Evolutionary conservation across 2,113 vertebrate species (phyloP), one percentile per base, ranked within the genome.

Genomic region (Caretta caretta): DNA sequence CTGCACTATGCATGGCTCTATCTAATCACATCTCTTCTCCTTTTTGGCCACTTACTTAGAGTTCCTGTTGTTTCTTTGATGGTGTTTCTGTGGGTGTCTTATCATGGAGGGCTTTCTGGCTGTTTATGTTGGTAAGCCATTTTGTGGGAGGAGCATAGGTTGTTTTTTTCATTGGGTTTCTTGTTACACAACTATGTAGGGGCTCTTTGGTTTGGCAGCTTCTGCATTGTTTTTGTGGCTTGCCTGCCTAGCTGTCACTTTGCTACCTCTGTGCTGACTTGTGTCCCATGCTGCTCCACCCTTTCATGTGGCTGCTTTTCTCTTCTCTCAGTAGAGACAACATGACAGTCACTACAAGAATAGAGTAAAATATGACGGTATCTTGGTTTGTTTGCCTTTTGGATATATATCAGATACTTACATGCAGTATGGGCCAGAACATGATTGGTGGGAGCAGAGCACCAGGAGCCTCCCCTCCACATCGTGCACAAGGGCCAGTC

Each of bases 91-190:
- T 93, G 94, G 94, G 29, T 94, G 97, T 98, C 95, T 88, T 84
- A 83, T 97, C 51, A 95, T 31, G 89, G 88, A 93, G 79, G 76
- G 82, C 69, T 94, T 97, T 97, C 90, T 83, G 75, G 89, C 56
- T 83, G 38, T 42, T 79, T 94, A 85, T 89, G 89, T 80, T 95
- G 97, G 90, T 94, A 94, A 97, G 51, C 84, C 93, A 49, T 94
- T 94, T 94, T 76, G 65, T 91, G 90, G 95, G 87, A 96, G 94
- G 82, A 92, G 81, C 49, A 88, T 51, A 82, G 72, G 69, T 86
- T 96, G 91, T 96, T 97, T 96, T 97, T 57, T 93, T 98, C 95
- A 59, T 10, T 96, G 86, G 38, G 93, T 97, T 97, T 98, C 94
- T 96, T 97, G 94, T 96, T 94, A 97, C 94, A 92, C 84, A 96